phyloP scores from a whole-genome alignment of 2,797 vertebrate species.

The Crax fasciolata region DNA sequence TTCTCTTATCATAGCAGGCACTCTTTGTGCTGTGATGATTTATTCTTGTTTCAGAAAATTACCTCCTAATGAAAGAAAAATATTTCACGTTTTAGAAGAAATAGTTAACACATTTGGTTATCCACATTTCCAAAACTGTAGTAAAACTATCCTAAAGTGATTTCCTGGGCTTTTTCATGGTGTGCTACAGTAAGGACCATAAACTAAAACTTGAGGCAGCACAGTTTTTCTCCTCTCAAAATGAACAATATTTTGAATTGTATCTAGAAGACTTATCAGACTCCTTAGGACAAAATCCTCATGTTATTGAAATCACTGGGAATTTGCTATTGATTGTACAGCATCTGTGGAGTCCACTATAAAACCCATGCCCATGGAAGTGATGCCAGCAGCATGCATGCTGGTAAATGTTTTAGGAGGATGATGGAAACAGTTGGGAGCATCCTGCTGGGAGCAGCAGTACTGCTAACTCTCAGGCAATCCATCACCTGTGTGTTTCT shows the following conservation, averaged over 20 bases:
- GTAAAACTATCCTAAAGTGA: background rate
- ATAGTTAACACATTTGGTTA: slow-evolving; percentile 23
- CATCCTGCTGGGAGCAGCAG: background rate
- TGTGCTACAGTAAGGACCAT: slow-evolving; percentile 29
- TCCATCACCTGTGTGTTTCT: background rate
- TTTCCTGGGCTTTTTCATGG: slow-evolving; percentile 10
- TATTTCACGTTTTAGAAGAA: slow-evolving; percentile 60
- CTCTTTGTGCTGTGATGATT: slow-evolving; percentile 31
- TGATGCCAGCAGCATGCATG: background rate
- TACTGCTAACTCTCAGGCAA: background rate
- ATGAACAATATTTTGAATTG: background rate
- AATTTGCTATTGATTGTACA: background rate
- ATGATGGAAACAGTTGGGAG: background rate
- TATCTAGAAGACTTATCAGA: background rate
- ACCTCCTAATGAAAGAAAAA: slow-evolving; percentile 59
- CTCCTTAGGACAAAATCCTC: background rate
- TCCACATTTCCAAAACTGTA: slow-evolving; percentile 17
- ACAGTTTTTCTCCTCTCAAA: background rate
- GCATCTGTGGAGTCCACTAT: background rate
- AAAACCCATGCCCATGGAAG: background rate
- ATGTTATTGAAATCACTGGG: background rate
- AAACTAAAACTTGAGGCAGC: slow-evolving; percentile 17
- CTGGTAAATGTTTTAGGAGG: background rate
- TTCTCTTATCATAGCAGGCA: slow-evolving; percentile 56
- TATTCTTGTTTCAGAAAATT: slow-evolving; percentile 61